Percentiles rank a stretch among this genome's conserved stretches.
Conservation (phyloP, 2,797 vertebrate species). For the Channallabes apus region DNA sequence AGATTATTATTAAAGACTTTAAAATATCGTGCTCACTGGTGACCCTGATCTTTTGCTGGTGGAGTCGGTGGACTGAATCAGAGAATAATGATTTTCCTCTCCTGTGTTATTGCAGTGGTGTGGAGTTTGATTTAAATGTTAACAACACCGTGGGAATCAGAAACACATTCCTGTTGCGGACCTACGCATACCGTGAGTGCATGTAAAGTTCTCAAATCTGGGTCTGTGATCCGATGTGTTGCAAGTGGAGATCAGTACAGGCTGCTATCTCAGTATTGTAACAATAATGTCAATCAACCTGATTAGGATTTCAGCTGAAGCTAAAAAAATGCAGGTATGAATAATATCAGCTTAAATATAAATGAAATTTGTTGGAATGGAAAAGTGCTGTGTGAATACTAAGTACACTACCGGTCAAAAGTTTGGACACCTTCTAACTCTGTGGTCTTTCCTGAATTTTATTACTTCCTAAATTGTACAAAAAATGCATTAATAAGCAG, state of each 20-base stretch:
- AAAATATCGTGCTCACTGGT: not conserved
- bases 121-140: slow-evolving; percentile 98
- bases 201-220: not conserved
- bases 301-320: not conserved
- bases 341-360: not conserved
- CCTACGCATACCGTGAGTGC: slow-evolving; percentile 88
- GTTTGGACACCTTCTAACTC: too few species aligned
- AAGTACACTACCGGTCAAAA: too few species aligned
- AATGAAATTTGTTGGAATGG: not conserved
- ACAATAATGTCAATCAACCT: not conserved
- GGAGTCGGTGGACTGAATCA: not conserved
- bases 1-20: not conserved
- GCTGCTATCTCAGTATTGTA: not conserved
- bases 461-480: too few species aligned
- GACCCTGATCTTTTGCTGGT: not conserved
- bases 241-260: not conserved
- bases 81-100: not conserved
- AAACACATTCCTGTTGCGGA: slow-evolving; percentile 95
- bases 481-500: too few species aligned
- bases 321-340: not conserved
- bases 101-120: slow-evolving; percentile 70
- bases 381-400: not conserved
- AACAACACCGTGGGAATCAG: slow-evolving; percentile 97
- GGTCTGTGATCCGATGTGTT: not conserved
- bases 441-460: too few species aligned